Evolutionary conservation across 1,140 invertebrate genomes (phyloP).

Genomic region (Papilio xuthus): DNA sequence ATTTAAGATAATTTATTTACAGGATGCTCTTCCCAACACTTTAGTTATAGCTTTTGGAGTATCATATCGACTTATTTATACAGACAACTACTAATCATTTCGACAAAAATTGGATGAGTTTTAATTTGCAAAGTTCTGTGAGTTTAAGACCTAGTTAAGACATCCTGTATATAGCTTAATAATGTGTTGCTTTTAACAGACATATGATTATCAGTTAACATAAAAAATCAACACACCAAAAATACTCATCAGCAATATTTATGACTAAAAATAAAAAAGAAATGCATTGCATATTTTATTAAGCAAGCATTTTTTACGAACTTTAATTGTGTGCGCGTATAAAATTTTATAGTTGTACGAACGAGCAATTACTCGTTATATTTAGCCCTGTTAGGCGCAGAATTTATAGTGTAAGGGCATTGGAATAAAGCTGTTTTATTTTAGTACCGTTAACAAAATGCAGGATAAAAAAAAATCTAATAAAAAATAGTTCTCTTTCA

Average conservation of each 20-base stretch:
- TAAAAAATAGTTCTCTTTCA: neutral
- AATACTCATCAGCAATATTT: neutral
- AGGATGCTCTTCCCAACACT: neutral
- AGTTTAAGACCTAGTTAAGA: neutral
- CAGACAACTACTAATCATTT: too few relatives aligned
- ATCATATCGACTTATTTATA: too few relatives aligned
- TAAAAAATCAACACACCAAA: neutral
- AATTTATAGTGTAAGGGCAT: constrained; percentile 1
- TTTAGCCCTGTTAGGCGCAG: constrained; percentile 9
- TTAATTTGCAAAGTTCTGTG: neutral
- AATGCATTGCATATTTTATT: neutral
- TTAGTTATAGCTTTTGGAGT: neutral
- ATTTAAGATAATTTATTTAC: neutral
- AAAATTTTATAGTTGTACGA: constrained; percentile 24
- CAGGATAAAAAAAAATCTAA: neutral
- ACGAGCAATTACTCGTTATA: constrained; percentile 10
- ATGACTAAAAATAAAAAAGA: neutral
- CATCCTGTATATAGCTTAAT: neutral
- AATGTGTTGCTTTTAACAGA: too few relatives aligned
- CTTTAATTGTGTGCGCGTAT: constrained; percentile 20
- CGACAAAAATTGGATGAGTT: neutral
- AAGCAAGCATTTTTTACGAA: neutral
- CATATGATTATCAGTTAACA: too few relatives aligned
- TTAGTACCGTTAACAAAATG: neutral
- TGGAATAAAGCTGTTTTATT: constrained; percentile 4